Percentiles rank a stretch among this genome's conserved stretches.
These are phyloP conservation scores for Diachasmimorpha longicaudata DNA, from an alignment of 1,140 invertebrate species.

Conservation along the genomic window DNA sequence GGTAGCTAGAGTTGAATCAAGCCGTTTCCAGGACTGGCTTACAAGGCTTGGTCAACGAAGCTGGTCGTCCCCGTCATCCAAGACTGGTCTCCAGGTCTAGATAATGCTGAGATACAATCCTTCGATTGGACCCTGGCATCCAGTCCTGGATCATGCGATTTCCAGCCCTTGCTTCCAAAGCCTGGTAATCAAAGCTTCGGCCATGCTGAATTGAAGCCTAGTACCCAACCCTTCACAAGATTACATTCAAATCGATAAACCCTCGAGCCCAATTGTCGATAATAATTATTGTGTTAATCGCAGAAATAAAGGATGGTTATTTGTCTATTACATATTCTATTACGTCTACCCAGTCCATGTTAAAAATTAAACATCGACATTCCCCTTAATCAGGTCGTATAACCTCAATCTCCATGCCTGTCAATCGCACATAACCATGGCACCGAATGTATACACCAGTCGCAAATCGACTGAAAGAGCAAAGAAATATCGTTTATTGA, in stretches of 20 bases:
- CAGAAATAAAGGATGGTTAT: too few relatives aligned
- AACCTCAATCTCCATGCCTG: background rate
- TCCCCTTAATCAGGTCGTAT: background rate
- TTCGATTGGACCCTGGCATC: background rate
- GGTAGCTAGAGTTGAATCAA: background rate
- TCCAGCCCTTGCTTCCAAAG: background rate
- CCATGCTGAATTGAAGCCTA: background rate
- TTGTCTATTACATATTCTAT: too few relatives aligned
- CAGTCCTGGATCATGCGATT: background rate
- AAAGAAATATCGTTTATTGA: background rate
- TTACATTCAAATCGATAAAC: background rate
- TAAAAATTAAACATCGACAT: too few relatives aligned
- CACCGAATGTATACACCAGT: background rate
- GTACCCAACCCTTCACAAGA: background rate
- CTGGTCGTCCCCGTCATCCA: background rate
- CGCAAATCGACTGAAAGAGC: background rate
- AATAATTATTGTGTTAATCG: background rate
- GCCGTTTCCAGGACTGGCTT: background rate
- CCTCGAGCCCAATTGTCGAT: background rate
- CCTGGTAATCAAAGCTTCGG: background rate
- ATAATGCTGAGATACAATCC: background rate
- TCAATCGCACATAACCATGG: too few relatives aligned
- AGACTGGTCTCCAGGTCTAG: background rate
- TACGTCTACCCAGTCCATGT: too few relatives aligned
- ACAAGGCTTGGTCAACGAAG: background rate